phyloP scores from a whole-genome alignment of 2,113 vertebrate genomes.

The Halcyon malimbica region DNA sequence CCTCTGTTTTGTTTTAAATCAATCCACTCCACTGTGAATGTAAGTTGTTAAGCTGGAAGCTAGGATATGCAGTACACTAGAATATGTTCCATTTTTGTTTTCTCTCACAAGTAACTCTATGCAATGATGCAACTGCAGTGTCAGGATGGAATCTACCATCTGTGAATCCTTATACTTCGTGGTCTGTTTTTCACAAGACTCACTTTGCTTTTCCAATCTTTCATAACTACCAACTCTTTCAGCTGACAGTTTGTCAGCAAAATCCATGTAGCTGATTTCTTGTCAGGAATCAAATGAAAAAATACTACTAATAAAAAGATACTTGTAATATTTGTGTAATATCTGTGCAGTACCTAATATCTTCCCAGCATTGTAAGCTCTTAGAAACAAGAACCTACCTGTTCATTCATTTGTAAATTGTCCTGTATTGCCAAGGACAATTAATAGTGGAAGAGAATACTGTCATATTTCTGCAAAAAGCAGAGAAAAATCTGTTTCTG shows the following conservation, averaged over 20 bases:
- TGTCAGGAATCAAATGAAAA: neutral
- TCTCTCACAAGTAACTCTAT: neutral
- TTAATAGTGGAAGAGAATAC: neutral
- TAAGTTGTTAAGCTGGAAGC: neutral
- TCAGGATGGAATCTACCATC: neutral
- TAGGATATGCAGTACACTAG: rapidly evolving
- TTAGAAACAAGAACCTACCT: neutral
- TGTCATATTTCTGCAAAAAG: neutral
- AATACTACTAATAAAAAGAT: neutral
- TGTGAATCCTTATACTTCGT: neutral
- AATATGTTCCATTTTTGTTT: neutral
- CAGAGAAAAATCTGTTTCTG: neutral
- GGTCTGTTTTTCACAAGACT: neutral
- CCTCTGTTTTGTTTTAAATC: neutral
- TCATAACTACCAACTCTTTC: neutral
- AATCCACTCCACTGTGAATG: neutral
- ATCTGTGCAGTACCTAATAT: neutral
- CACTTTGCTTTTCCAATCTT: neutral
- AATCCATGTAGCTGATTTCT: neutral
- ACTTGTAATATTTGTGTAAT: neutral
- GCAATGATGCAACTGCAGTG: neutral
- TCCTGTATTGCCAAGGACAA: neutral
- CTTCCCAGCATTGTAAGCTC: neutral
- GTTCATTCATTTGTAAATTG: neutral
- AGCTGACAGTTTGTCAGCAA: neutral